Conservation (phyloP, 1,140 invertebrate species). For the Schlechtendalia chinensis region DNA sequence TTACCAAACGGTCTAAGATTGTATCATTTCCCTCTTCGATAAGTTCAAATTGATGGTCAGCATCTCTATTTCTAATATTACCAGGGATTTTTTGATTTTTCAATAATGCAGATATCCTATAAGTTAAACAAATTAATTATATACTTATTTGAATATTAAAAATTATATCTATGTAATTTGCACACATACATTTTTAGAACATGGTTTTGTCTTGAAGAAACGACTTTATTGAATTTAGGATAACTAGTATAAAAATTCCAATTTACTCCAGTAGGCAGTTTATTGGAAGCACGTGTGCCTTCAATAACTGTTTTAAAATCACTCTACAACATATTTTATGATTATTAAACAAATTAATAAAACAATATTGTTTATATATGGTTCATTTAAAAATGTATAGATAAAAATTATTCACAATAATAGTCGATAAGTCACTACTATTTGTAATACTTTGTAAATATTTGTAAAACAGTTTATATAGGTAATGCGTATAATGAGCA, state of each 20-base stretch:
- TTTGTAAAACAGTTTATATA: too few relatives aligned
- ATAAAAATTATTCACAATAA: too few relatives aligned
- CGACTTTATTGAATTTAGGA: slow-evolving; percentile 65
- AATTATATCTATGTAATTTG: not conserved
- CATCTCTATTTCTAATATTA: slow-evolving; percentile 59
- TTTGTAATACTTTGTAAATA: too few relatives aligned
- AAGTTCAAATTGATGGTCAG: slow-evolving; percentile 52
- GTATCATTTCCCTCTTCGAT: slow-evolving; percentile 67
- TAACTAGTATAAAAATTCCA: slow-evolving; percentile 71
- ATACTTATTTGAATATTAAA: slow-evolving; percentile 54
- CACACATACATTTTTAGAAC: slow-evolving; percentile 60
- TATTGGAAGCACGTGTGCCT: slow-evolving; percentile 68
- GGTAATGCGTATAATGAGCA: too few relatives aligned
- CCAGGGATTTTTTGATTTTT: slow-evolving; percentile 62
- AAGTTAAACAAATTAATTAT: not conserved
- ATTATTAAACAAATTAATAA: too few relatives aligned
- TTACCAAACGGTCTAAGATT: slow-evolving; percentile 75
- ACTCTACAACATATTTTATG: slow-evolving; percentile 57
- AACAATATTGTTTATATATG: too few relatives aligned
- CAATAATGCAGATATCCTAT: slow-evolving; percentile 60
- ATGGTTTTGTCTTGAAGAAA: slow-evolving; percentile 62
- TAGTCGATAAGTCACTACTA: too few relatives aligned
- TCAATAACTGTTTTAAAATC: slow-evolving; percentile 62
- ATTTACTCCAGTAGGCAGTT: slow-evolving; percentile 66
- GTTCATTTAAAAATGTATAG: too few relatives aligned